Evolutionary conservation across 2,113 vertebrate species (phyloP).

Genomic region (Nesospiza acunhae): DNA sequence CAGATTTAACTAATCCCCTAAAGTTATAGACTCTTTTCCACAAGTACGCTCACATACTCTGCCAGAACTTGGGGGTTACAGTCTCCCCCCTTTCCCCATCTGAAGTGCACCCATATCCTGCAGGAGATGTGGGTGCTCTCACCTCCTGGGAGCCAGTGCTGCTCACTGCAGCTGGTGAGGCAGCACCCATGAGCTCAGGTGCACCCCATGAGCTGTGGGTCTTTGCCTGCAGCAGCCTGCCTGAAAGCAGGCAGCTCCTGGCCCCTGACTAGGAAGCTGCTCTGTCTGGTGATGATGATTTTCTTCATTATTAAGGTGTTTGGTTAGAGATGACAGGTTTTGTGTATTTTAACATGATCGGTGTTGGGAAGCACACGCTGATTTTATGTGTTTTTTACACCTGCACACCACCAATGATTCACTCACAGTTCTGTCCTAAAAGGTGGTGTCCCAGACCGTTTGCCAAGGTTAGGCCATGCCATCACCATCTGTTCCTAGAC

Average conservation of each 20-base stretch:
- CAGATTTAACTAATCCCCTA: not conserved
- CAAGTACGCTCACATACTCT: not conserved
- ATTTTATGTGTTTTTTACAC: not conserved
- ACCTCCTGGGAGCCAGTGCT: accelerated
- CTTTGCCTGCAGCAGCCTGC: not conserved
- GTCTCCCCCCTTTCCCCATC: accelerated
- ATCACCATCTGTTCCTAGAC: not conserved
- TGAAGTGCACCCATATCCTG: not conserved
- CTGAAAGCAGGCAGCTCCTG: not conserved
- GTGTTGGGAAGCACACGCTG: not conserved
- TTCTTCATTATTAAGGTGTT: not conserved
- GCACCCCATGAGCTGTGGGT: not conserved
- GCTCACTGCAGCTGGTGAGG: not conserved
- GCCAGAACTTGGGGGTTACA: not conserved
- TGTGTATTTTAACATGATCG: not conserved
- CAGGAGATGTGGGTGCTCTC: not conserved
- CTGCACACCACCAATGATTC: not conserved
- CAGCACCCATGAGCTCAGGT: accelerated
- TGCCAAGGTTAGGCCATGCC: not conserved
- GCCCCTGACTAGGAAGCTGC: not conserved
- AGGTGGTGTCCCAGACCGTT: not conserved
- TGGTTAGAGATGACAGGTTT: not conserved
- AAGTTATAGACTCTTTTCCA: not conserved
- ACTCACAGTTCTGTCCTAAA: not conserved
- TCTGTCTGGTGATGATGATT: not conserved